phyloP scores from a whole-genome alignment of 2,797 vertebrate genomes.

The Acomys russatus region DNA sequence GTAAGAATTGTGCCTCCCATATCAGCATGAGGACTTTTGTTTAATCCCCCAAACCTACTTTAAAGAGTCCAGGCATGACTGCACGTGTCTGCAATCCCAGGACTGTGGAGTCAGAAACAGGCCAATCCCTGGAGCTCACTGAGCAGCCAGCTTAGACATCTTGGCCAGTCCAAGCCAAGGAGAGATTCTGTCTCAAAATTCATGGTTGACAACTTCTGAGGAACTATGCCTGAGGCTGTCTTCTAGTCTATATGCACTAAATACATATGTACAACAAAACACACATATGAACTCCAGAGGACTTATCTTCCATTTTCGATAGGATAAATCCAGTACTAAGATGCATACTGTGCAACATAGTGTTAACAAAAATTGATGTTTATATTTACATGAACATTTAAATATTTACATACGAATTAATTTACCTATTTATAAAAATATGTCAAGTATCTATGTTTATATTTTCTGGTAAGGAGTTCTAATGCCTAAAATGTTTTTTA shows the following conservation, averaged over 20 bases:
- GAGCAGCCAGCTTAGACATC: background rate
- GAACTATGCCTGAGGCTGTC: background rate
- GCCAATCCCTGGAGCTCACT: background rate
- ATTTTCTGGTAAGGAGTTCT: background rate
- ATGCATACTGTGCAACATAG: background rate
- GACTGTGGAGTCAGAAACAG: background rate
- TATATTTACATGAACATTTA: constrained; percentile 1
- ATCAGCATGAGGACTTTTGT: background rate
- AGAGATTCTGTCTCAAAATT: background rate
- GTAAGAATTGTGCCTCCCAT: background rate
- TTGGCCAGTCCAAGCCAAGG: background rate
- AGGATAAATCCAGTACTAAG: background rate
- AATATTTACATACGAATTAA: background rate
- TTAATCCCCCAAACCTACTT: background rate
- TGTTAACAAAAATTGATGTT: constrained; percentile 29
- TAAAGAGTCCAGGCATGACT: background rate
- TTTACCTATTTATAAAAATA: background rate
- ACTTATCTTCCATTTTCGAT: background rate
- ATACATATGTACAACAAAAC: background rate
- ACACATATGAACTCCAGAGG: background rate
- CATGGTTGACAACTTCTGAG: background rate
- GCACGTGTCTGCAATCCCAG: background rate
- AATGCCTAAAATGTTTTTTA: background rate
- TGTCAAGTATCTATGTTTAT: background rate
- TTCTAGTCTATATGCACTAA: background rate